Percentiles rank a stretch among this genome's conserved stretches.
phyloP scores from a whole-genome alignment of 2,113 vertebrate genomes.

The Oryzias curvinotus region DNA sequence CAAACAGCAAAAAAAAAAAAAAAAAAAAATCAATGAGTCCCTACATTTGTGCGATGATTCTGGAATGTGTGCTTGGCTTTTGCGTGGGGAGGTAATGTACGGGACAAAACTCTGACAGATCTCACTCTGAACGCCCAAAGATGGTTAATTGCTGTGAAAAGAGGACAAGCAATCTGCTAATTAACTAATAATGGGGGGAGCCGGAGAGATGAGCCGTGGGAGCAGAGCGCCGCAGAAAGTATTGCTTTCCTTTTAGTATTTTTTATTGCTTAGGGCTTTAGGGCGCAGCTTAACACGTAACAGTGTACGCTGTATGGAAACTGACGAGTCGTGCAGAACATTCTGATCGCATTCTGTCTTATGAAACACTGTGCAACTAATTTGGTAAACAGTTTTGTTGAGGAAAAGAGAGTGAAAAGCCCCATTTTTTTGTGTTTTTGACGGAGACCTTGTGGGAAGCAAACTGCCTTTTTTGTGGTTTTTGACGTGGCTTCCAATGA shows the following conservation, averaged over 20 bases:
- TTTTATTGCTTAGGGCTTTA: conserved; percentile 23
- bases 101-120: conserved; percentile 52
- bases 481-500: too few relatives aligned
- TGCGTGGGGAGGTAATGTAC: conserved; percentile 38
- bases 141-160: conserved; percentile 61
- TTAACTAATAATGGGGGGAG: conserved; percentile 58
- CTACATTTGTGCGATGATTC: conserved; percentile 54
- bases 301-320: conserved; percentile 2
- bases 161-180: conserved; percentile 59
- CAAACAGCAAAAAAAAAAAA: conserved; percentile 60
- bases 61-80: conserved; percentile 15
- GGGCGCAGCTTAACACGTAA: conserved; percentile 16
- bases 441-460: too few relatives aligned
- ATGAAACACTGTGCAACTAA: not conserved
- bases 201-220: conserved; percentile 38
- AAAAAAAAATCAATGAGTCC: conserved; percentile 28
- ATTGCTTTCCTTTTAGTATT: conserved; percentile 19
- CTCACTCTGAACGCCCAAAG: conserved; percentile 51
- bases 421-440: too few relatives aligned
- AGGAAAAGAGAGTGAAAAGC: conserved; percentile 3
- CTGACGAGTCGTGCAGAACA: conserved; percentile 7
- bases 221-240: conserved; percentile 26
- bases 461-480: too few relatives aligned
- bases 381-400: not conserved
- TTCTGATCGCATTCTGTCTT: conserved; percentile 9